phyloP scores from a whole-genome alignment of 2,797 vertebrate species.

The Parauchenoglanis punctatus region DNA sequence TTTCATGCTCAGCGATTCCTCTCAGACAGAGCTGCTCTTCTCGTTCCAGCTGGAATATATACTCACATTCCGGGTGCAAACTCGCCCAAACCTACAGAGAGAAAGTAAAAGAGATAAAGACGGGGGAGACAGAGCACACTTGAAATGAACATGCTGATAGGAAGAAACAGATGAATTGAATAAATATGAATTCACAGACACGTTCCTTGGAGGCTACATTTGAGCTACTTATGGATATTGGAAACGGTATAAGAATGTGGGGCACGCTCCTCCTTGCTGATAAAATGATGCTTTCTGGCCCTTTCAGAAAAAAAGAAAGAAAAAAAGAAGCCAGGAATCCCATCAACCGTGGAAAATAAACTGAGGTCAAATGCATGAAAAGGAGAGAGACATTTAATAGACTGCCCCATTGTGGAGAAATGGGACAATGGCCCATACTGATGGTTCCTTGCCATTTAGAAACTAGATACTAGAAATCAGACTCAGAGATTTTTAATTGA shows the following conservation, averaged over 20 bases:
- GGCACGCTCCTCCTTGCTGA: not conserved
- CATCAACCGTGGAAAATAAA: not conserved
- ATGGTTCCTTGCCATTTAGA: not conserved
- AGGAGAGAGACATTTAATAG: not conserved
- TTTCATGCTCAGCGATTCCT: slow-evolving; percentile 67
- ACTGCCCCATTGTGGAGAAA: not conserved
- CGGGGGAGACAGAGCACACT: not conserved
- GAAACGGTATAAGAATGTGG: not conserved
- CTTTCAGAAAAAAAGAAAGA: not conserved
- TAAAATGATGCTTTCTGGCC: not conserved
- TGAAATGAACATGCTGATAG: not conserved
- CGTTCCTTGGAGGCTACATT: not conserved
- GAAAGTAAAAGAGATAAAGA: not conserved
- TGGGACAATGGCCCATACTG: not conserved
- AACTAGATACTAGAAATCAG: not conserved
- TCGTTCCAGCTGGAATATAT: slow-evolving; percentile 75
- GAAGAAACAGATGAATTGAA: not conserved
- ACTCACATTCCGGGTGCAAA: slow-evolving; percentile 80
- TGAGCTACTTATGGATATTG: not conserved
- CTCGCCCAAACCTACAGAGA: slow-evolving; percentile 66
- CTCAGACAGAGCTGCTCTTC: slow-evolving; percentile 72
- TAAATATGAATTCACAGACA: not conserved
- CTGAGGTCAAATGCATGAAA: not conserved
- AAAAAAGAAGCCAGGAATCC: not conserved
- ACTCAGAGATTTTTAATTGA: not conserved